Evolutionary conservation across 2,888 invertebrate genomes (phyloP).

Genomic region (Branchellion lobata): DNA sequence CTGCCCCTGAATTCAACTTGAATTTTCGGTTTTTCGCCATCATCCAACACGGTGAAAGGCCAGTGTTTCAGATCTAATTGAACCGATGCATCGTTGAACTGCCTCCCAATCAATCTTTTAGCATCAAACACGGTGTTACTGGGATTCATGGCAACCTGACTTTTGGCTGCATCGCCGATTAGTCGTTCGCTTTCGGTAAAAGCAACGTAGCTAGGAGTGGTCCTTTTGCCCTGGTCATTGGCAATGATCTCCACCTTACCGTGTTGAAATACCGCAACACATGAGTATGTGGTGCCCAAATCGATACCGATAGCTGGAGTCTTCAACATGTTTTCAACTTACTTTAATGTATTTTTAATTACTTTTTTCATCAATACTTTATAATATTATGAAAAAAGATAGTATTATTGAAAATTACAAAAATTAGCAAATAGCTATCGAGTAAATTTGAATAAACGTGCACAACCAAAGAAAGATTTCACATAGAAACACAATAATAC

Average conservation of each 20-base stretch:
- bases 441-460: no score
- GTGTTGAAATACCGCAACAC: constrained; percentile 60
- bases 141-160: constrained; percentile 71
- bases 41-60: constrained; percentile 71
- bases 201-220: constrained; percentile 75
- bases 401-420: no score
- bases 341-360: no score
- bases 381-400: no score
- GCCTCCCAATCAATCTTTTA: constrained; percentile 75
- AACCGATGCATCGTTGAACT: constrained; percentile 75
- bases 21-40: constrained; percentile 58
- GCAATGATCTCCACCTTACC: constrained; percentile 64
- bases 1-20: constrained; percentile 44
- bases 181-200: constrained; percentile 67
- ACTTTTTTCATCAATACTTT: no score
- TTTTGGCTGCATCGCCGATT: constrained; percentile 63
- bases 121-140: constrained; percentile 71
- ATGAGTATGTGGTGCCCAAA: constrained; percentile 65
- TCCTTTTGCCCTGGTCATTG: constrained; percentile 70
- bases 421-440: no score
- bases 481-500: no score
- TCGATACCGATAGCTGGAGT: constrained; percentile 49
- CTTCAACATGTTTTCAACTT: constrained; percentile 35
- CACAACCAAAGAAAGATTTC: no score
- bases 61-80: constrained; percentile 79